phyloP scores from a whole-genome alignment of 2,113 vertebrate genomes.

The zebrafish (Danio rerio) region DNA sequence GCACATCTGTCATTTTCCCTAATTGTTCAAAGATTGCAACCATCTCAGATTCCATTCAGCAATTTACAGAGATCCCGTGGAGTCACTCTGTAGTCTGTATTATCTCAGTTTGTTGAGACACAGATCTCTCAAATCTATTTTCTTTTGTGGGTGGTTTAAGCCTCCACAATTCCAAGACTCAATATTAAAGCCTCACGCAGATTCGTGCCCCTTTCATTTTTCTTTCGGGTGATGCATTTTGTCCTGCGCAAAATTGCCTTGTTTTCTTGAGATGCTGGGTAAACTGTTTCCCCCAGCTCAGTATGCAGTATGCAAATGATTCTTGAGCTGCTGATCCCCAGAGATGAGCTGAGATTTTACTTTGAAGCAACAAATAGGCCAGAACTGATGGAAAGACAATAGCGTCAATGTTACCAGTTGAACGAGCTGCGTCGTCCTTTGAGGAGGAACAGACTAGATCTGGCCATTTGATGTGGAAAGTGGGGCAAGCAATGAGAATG shows the following conservation, averaged over 20 bases:
- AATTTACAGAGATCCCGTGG: not conserved
- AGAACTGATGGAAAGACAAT: not conserved
- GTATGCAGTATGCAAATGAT: slow-evolving; percentile 4
- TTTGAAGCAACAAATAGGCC: slow-evolving; percentile 11
- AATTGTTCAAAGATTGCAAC: slow-evolving; percentile 9
- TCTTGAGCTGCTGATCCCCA: not conserved
- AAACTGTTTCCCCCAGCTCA: not conserved
- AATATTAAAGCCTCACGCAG: slow-evolving; percentile 22
- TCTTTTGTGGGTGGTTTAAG: slow-evolving; percentile 43
- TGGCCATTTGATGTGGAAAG: slow-evolving; percentile 43
- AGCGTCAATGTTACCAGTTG: not conserved
- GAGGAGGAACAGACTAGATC: slow-evolving; percentile 26
- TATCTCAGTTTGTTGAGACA: slow-evolving; percentile 36
- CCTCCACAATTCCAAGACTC: slow-evolving; percentile 19
- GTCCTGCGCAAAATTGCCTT: not conserved
- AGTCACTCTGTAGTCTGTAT: slow-evolving; percentile 1
- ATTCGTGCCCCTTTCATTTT: slow-evolving; percentile 3
- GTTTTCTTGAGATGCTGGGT: slow-evolving; percentile 3
- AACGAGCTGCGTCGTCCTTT: slow-evolving; percentile 14
- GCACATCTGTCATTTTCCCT: not conserved
- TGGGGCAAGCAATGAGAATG: slow-evolving; percentile 49
- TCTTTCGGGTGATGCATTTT: not conserved
- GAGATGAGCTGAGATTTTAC: not conserved
- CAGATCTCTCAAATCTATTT: slow-evolving; percentile 40
- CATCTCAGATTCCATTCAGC: not conserved